A percentile compares a stretch with the other conserved stretches of the same genome.
Conservation (phyloP, 2,113 vertebrate genomes). For the Lynx canadensis region DNA sequence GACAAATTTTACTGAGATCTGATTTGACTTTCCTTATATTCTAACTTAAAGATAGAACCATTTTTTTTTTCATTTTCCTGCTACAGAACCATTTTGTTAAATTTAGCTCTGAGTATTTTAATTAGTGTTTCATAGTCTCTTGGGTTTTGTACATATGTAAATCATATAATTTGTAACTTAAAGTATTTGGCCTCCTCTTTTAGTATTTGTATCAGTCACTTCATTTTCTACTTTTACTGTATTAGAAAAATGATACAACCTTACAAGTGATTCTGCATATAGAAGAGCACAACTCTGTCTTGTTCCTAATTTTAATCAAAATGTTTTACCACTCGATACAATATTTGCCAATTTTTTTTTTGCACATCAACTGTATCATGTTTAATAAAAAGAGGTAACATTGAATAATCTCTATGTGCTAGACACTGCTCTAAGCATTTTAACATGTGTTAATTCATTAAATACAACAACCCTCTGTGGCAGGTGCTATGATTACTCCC, state of each 20-base stretch:
- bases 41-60: not conserved
- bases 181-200: not conserved
- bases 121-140: not conserved
- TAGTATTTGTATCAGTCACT: constrained; percentile 10
- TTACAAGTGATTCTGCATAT: not conserved
- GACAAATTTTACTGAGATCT: constrained; percentile 10
- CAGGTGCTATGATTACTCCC: not conserved
- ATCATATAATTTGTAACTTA: not conserved
- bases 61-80: constrained; percentile 12
- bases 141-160: not conserved
- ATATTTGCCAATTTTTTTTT: not conserved
- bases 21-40: constrained; percentile 35
- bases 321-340: not conserved
- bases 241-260: constrained; percentile 36
- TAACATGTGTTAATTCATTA: not conserved
- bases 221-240: constrained; percentile 41
- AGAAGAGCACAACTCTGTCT: not conserved
- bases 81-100: not conserved
- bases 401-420: not conserved
- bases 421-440: not conserved
- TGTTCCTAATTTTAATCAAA: constrained; percentile 16
- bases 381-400: constrained; percentile 36
- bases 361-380: not conserved
- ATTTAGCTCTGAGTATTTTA: not conserved
- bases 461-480: not conserved